Base-by-base conservation (phyloP, 64 coral and sea anemone genomes). In the Stichodactyla helianthus region DNA sequence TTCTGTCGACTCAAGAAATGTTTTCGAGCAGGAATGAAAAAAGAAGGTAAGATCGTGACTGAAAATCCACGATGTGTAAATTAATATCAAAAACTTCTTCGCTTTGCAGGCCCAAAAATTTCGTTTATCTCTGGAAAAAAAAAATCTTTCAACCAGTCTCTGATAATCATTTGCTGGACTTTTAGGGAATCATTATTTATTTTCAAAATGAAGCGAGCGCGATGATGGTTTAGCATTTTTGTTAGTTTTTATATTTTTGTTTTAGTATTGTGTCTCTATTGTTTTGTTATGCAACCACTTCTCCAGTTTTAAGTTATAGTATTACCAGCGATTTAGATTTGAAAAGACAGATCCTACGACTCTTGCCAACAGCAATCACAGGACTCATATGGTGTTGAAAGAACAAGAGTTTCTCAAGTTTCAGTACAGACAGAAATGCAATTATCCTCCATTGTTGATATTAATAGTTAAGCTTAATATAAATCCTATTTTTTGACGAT, bases 11-110 rank as follows among this genome's bases (percentile, higher is more conserved):
- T 99, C 44, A 92, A 90, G 83, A 99, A 99, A 92, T 99, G 97
- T 87, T 99, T 99, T 65, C 87, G 93, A 60, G 97, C 97, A 10
- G 97, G 97, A 71, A 99, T 99, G 97, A 99, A 92, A 74, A 99
- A 99, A 59, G 97, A 99, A 95, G 97, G 97, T 94, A 80, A 95
- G 84, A 74, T 74, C 7, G 25, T 27, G 68, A 31, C 68, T 12
- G 10, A 26, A 58, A 71, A 71, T 63, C 16, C 15, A 63, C 60
- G 15, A 63, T 63, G 60, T 63, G 60, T 18, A 63, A 65, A 15
- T 60, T 60, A 6, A 22, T 22, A 65, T 65, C 7, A 18, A 22
- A 65, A 65, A 18, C 16, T 18, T 16, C 56, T 16, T 44, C 35
- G 35, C 35, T 44, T 44, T 44, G 35, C 35, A 44, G 2, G 35